Evolutionary conservation across 2,888 invertebrate species (phyloP).

Genomic region (Limnephilus lunatus): DNA sequence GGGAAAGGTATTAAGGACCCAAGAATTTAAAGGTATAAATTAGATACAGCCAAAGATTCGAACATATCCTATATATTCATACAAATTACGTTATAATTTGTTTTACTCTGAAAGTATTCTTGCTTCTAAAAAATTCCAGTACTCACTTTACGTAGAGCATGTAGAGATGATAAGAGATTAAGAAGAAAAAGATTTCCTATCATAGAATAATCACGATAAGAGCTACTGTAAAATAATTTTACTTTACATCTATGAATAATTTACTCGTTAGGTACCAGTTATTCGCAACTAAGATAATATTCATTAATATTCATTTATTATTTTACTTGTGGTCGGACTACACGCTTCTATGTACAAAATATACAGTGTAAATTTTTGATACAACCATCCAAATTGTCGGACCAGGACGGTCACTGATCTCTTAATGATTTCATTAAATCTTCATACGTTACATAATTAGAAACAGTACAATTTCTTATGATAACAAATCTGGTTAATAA

Average conservation of each 20-base stretch:
- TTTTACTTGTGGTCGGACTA: not conserved
- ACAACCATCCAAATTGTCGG: not conserved
- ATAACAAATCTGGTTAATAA: not conserved
- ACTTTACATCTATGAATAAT: not conserved
- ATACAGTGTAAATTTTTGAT: not conserved
- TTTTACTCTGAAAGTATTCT: too few relatives aligned
- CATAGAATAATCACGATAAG: not conserved
- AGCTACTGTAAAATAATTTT: not conserved
- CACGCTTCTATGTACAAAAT: not conserved
- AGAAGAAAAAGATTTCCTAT: not conserved
- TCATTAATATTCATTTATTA: not conserved
- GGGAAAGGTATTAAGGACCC: not conserved
- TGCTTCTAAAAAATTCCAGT: too few relatives aligned
- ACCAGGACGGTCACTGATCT: slow-evolving; percentile 33
- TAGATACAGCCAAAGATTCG: not conserved
- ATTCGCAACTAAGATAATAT: not conserved
- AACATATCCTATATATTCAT: too few relatives aligned
- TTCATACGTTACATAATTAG: not conserved
- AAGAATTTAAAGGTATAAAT: not conserved
- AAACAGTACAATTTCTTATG: not conserved
- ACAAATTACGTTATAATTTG: too few relatives aligned
- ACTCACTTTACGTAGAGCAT: not conserved
- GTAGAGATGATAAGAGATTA: not conserved
- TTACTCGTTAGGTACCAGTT: not conserved
- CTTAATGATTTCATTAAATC: slow-evolving; percentile 12